phyloP scores from a whole-genome alignment of 2,888 invertebrate genomes.

The Ornithoptera priamus region DNA sequence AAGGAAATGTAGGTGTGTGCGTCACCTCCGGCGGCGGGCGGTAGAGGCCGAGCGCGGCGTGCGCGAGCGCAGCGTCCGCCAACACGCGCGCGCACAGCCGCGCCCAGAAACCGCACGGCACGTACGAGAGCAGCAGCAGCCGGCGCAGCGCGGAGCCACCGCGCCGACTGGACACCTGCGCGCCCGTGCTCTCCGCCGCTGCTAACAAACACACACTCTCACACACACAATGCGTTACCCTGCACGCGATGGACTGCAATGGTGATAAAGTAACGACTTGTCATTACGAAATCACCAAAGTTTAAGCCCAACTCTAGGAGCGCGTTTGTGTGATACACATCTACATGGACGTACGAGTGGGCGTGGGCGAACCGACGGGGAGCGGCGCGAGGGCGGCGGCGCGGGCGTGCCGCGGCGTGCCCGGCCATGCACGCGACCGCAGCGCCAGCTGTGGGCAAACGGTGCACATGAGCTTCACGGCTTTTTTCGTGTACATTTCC shows the following conservation, averaged over 20 bases:
- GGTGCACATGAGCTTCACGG: not conserved
- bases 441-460: conserved; percentile 48
- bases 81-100: conserved; percentile 94
- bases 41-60: conserved; percentile 87
- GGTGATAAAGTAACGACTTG: too few relatives aligned
- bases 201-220: too few relatives aligned
- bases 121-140: conserved; percentile 95
- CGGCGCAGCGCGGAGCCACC: conserved; percentile 83
- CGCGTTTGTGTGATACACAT: not conserved
- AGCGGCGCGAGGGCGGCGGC: conserved; percentile 38
- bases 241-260: too few relatives aligned
- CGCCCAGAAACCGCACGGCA: conserved; percentile 99
- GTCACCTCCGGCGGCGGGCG: conserved; percentile 84
- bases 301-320: too few relatives aligned
- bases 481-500: too few relatives aligned
- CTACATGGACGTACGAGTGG: conserved; percentile 49
- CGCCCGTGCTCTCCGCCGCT: conserved; percentile 58
- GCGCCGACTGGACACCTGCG: conserved; percentile 60
- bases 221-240: too few relatives aligned
- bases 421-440: conserved; percentile 51
- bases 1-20: conserved; percentile 7
- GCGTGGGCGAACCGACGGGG: conserved; percentile 51
- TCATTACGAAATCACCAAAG: too few relatives aligned
- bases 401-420: conserved; percentile 46
- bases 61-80: conserved; percentile 91